These are phyloP conservation scores for Clostera curtula DNA, from an alignment of 2,888 invertebrate genomes.

Conservation along the genomic window DNA sequence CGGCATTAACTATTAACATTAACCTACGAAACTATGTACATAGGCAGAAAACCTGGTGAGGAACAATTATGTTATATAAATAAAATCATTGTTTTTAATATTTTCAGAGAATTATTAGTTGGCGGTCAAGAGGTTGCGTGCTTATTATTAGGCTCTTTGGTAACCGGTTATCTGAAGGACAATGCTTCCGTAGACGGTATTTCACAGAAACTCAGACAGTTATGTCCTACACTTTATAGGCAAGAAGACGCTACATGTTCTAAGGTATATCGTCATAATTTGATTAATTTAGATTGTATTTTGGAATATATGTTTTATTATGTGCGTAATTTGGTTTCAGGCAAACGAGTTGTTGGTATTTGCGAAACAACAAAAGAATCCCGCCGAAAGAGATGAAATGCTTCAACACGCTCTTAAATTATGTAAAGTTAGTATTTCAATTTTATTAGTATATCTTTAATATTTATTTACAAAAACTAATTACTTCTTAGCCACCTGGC, in stretches of 20 bases:
- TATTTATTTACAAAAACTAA: neutral
- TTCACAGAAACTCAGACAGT: slow-evolving; percentile 87
- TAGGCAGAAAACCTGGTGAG: too few species aligned
- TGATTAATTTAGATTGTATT: neutral
- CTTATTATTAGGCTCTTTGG: slow-evolving; percentile 86
- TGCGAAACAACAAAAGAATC: slow-evolving; percentile 83
- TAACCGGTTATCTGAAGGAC: slow-evolving; percentile 94
- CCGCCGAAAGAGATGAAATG: slow-evolving; percentile 84
- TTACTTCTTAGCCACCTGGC: neutral
- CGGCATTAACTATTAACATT: too few species aligned
- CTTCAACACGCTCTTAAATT: slow-evolving; percentile 86
- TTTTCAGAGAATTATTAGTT: slow-evolving; percentile 81
- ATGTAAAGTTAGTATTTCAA: slow-evolving; percentile 77
- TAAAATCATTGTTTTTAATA: too few species aligned
- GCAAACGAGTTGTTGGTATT: slow-evolving; percentile 92
- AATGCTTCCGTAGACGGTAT: slow-evolving; percentile 96
- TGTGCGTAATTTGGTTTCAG: slow-evolving; percentile 60
- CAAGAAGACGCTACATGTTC: slow-evolving; percentile 97
- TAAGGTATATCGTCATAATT: too few species aligned
- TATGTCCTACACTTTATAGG: slow-evolving; percentile 95
- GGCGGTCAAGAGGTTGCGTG: slow-evolving; percentile 80
- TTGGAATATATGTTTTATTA: too few species aligned
- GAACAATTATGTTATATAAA: too few species aligned
- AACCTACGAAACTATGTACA: too few species aligned
- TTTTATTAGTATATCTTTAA: neutral